Evolutionary conservation across 2,797 vertebrate genomes (phyloP).

Genomic region (Selene dorsalis): DNA sequence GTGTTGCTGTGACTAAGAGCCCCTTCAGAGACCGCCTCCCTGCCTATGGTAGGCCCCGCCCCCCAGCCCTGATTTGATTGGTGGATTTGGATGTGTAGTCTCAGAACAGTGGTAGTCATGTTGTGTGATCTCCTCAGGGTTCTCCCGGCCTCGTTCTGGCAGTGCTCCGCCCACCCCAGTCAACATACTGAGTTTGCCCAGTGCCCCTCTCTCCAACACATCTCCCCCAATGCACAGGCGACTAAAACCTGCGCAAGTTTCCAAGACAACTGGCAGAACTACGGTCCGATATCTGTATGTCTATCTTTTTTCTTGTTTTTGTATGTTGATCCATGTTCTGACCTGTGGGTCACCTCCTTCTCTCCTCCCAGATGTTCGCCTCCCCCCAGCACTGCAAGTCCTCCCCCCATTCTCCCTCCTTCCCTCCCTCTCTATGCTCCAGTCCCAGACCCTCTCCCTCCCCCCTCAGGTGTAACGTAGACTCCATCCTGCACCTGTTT

Average conservation of each 20-base stretch:
- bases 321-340: not conserved
- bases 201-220: conserved; percentile 75
- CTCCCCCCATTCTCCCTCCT: conserved; percentile 83
- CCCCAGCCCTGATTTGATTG: not conserved
- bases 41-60: conserved; percentile 70
- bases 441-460: conserved; percentile 88
- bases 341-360: not conserved
- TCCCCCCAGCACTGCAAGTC: conserved; percentile 17
- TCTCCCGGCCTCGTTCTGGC: conserved; percentile 92
- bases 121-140: conserved; percentile 79
- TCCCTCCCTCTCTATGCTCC: conserved; percentile 80
- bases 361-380: conserved; percentile 24
- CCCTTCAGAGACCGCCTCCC: conserved; percentile 74
- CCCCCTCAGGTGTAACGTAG: conserved; percentile 91
- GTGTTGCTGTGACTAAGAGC: conserved; percentile 78
- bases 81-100: not conserved
- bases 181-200: conserved; percentile 88
- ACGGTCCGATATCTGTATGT: not conserved
- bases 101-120: not conserved
- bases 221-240: conserved; percentile 80
- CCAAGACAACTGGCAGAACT: conserved; percentile 35
- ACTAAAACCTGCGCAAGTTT: conserved; percentile 30
- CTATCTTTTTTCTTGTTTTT: not conserved
- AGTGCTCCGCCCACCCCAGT: conserved; percentile 93
- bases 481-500: conserved; percentile 95